Base-by-base conservation (phyloP, 2,797 vertebrate species). In the Potorous gilbertii region DNA sequence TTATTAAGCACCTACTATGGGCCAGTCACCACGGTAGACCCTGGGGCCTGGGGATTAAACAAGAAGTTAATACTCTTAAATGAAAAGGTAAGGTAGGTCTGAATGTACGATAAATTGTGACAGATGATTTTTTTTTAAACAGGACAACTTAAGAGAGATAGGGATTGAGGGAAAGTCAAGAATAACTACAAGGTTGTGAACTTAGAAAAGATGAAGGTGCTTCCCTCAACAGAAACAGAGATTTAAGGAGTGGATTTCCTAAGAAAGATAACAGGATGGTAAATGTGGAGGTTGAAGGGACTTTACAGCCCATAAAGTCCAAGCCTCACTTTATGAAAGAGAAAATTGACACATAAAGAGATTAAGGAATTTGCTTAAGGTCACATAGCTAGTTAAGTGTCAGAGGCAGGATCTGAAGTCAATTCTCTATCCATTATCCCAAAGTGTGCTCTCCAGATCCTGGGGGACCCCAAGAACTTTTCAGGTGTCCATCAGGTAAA, bases 1-100 rank as follows among this genome's bases (percentile, higher is more conserved):
- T 90, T 96, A 94, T 93, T 92, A 94, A n/a, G 50, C 28, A 59
- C 1, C 18, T 66, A 95, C 89, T 96, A 95, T 90, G 56, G 92
- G 55, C 66, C 9, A 59, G 27, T 74, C 55, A 93, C 28, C 94
- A 34, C 92, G 46, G 12, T 94, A 94, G 94, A 12, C 94, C 12
- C 27, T 89, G 92, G 59, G 95, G 93, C 12, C 27, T 89, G 92
- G 59, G 95, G 93, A 95, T 93, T 91, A 16, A 66, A 66, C 14
- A 74, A 40, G 16, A 74, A 74, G 21, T 21, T 27, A 81, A 81
- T 27, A 81, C 24, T 24, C 40, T 57, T 16, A 52, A 81, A 24
- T 81, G 18, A 24, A 46, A 24, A 6, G 21, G 6, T 46, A 46
- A 81, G 21, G 24, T n/a, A 66, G 34, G 5, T 66, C 34, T 66